These are phyloP conservation scores for Muschampia plurimacula DNA, from an alignment of 2,888 invertebrate species.

Conservation along the genomic window DNA sequence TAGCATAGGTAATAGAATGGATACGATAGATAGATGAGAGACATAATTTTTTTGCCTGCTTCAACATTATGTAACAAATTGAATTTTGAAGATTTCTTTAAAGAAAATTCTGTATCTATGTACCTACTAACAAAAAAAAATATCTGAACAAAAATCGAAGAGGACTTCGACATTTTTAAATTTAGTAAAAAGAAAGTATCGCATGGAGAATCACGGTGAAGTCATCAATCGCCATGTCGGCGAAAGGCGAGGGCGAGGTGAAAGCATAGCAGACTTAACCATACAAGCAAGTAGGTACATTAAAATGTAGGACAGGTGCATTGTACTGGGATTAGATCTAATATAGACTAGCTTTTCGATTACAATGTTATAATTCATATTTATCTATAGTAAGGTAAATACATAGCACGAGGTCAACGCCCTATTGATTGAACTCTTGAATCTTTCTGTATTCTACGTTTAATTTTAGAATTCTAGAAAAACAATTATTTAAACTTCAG, in stretches of 20 bases:
- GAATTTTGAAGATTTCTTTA: no score
- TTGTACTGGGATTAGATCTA: no score
- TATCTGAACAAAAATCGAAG: no score
- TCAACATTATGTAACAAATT: no score
- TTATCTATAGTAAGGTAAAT: background rate
- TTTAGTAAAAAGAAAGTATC: background rate
- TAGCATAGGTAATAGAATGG: no score
- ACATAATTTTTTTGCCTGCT: no score
- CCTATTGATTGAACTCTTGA: background rate
- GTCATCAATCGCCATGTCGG: background rate
- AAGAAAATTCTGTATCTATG: no score
- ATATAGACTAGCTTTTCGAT: background rate
- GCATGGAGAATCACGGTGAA: background rate
- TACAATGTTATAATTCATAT: background rate
- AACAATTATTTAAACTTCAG: background rate
- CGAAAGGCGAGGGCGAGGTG: background rate
- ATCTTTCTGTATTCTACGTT: background rate
- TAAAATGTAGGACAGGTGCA: no score
- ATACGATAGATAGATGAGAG: no score
- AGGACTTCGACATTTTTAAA: no score
- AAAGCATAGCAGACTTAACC: background rate
- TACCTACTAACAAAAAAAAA: no score
- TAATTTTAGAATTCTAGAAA: background rate
- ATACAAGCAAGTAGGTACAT: no score
- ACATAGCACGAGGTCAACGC: background rate